phyloP scores from a whole-genome alignment of 2,888 invertebrate species.

The Leptopterna dolabrata region DNA sequence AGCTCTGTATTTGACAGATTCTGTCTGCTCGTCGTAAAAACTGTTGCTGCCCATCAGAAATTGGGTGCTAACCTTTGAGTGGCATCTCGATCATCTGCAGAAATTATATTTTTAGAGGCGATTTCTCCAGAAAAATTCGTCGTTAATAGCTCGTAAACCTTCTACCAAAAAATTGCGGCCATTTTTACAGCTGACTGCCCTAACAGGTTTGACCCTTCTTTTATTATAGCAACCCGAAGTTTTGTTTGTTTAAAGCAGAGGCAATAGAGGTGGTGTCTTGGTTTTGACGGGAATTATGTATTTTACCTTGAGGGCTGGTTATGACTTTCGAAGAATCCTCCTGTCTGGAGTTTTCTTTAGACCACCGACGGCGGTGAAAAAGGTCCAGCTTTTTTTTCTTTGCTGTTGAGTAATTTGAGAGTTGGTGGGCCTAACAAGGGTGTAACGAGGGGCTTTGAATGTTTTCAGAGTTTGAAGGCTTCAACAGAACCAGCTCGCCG shows the following conservation, averaged over 20 bases:
- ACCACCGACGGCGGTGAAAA: conserved; percentile 1
- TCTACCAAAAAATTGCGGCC: background rate
- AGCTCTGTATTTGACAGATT: background rate
- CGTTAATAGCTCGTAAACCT: background rate
- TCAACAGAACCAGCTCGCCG: background rate
- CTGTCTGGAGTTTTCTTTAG: background rate
- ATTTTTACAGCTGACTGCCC: background rate
- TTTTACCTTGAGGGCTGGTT: background rate
- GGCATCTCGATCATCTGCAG: background rate
- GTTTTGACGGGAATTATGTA: background rate
- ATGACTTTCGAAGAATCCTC: background rate
- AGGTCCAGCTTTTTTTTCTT: background rate
- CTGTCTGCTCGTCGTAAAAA: background rate
- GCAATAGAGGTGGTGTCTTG: background rate
- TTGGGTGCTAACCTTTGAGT: background rate
- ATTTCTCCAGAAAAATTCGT: background rate
- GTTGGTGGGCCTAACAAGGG: conserved; percentile 1
- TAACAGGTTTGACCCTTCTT: background rate
- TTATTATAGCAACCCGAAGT: background rate
- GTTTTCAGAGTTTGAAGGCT: background rate
- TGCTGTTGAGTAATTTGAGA: conserved; percentile 11
- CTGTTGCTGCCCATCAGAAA: background rate
- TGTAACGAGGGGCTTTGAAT: background rate
- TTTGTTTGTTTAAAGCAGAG: background rate
- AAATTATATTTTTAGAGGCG: background rate